phyloP scores from a whole-genome alignment of 1,140 invertebrate species.

The Eriocheir sinensis region DNA sequence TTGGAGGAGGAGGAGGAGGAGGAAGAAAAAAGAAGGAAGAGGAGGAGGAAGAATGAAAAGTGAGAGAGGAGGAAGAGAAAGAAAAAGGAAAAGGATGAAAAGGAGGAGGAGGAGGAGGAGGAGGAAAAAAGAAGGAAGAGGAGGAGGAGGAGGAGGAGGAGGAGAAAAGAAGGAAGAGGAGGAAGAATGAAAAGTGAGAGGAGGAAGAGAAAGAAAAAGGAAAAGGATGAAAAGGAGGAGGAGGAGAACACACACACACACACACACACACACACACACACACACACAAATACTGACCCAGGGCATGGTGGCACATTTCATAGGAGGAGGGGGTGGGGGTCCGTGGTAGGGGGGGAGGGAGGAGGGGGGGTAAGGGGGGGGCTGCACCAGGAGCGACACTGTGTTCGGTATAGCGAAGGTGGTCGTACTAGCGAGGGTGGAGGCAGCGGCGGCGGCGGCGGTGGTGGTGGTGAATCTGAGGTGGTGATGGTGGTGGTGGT shows the following conservation, averaged over 20 bases:
- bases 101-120: not conserved
- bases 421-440: not conserved
- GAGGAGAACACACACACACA: not conserved
- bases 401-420: constrained; percentile 41
- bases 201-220: not conserved
- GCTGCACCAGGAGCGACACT: constrained; percentile 47
- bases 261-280: not conserved
- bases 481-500: not conserved
- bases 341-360: constrained; percentile 35
- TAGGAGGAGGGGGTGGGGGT: constrained; percentile 44
- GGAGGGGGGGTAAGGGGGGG: constrained; percentile 42
- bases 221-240: not conserved
- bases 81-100: not conserved
- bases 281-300: constrained; percentile 56
- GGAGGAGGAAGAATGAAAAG: not conserved
- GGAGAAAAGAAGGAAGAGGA: not conserved
- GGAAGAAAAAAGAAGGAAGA: not conserved
- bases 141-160: not conserved
- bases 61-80: not conserved
- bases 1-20: not conserved
- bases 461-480: not conserved
- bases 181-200: not conserved
- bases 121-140: not conserved
- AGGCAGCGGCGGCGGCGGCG: not conserved
- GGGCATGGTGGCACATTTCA: constrained; percentile 74